These are phyloP conservation scores for Cygnus atratus DNA, from an alignment of 2,113 vertebrate species.

Conservation along the genomic window DNA sequence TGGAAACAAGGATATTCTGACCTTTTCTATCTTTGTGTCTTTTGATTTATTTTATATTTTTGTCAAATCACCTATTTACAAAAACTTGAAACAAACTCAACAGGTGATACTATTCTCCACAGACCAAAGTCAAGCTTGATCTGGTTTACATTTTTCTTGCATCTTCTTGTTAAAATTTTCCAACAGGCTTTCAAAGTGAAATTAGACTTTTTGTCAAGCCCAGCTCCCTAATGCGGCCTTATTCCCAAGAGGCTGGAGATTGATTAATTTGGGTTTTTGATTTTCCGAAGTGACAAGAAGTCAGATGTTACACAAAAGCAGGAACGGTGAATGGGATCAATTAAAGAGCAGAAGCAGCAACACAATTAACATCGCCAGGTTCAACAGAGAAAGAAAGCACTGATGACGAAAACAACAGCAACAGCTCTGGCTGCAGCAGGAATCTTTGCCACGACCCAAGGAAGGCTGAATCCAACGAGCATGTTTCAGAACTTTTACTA, in stretches of 20 bases:
- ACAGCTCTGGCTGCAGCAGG: conserved; percentile 68
- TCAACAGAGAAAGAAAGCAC: conserved; percentile 43
- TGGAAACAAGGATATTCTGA: conserved; percentile 54
- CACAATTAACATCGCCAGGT: conserved; percentile 64
- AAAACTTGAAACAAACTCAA: conserved; percentile 71
- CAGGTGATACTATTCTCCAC: conserved; percentile 64
- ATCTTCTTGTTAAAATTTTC: conserved; percentile 73
- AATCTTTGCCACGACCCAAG: conserved; percentile 59
- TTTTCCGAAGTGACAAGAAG: conserved; percentile 60
- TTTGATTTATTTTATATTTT: conserved; percentile 71
- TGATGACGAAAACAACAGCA: conserved; percentile 73
- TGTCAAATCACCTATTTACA: conserved; percentile 73
- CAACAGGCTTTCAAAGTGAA: conserved; percentile 74
- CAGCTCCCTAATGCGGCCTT: conserved; percentile 58
- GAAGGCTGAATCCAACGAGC: conserved; percentile 59
- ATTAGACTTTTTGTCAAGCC: conserved; percentile 69
- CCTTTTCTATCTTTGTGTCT: conserved; percentile 45
- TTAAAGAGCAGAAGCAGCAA: conserved; percentile 69
- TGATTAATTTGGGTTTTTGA: conserved; percentile 73
- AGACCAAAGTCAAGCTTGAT: conserved; percentile 72
- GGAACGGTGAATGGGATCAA: conserved; percentile 61
- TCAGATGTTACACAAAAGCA: conserved; percentile 61
- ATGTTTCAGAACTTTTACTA: conserved; percentile 61
- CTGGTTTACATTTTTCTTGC: conserved; percentile 75
- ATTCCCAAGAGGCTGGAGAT: conserved; percentile 68